Evolutionary conservation across 2,888 invertebrate genomes (phyloP).

Genomic region (Epistrophe grossulariae): DNA sequence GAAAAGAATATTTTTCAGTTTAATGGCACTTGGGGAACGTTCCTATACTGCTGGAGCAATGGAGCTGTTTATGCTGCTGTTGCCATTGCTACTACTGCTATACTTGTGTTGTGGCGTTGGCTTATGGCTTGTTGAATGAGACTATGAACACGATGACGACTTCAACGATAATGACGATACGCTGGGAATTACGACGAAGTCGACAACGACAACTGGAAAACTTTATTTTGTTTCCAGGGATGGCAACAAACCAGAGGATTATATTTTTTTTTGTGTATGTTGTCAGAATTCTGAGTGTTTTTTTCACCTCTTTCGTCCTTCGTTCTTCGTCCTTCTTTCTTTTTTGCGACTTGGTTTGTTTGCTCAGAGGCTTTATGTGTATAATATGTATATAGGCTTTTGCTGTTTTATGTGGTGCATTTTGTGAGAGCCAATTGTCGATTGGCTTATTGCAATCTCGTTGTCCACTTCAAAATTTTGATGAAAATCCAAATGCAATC

Average conservation of each 20-base stretch:
- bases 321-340: neutral
- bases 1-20: conserved; percentile 75
- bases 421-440: conserved; percentile 68
- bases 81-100: neutral
- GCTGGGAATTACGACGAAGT: conserved; percentile 57
- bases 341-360: conserved; percentile 32
- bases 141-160: conserved; percentile 67
- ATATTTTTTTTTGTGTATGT: conserved; percentile 29
- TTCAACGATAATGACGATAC: conserved; percentile 54
- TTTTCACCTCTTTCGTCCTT: conserved; percentile 10
- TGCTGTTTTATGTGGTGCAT: conserved; percentile 23
- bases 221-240: conserved; percentile 57
- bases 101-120: conserved; percentile 22
- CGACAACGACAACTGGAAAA: conserved; percentile 52
- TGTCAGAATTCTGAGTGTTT: conserved; percentile 35
- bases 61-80: neutral
- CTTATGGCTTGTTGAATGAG: conserved; percentile 65
- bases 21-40: conserved; percentile 75
- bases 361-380: neutral
- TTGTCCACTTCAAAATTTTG: conserved; percentile 72
- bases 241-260: conserved; percentile 57
- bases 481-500: conserved; percentile 73
- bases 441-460: conserved; percentile 75
- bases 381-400: conserved; percentile 7
- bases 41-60: conserved; percentile 5